Base-by-base conservation (phyloP, 2,888 invertebrate species). In the Euzophera pinguis region DNA sequence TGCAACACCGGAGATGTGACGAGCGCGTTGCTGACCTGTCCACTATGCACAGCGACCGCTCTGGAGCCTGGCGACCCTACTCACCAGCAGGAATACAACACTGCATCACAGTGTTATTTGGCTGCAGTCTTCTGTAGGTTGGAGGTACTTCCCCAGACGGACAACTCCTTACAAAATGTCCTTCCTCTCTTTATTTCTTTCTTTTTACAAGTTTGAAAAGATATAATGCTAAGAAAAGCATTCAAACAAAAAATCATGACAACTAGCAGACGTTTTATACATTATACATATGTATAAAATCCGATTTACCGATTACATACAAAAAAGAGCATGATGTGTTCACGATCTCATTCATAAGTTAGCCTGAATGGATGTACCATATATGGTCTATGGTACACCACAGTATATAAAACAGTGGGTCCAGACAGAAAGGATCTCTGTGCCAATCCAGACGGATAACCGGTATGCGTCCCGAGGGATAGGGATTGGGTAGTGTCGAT, bases 371-470 rank as follows among this genome's bases (percentile, higher is more conserved):
- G 22, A 47, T 14, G 9, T 9, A 12, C 34, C 39, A 16, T 43
- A 49, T 49, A 52, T n/a, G 52, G 45, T 42, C 14, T 8, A 43
- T 68, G 63, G 64, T 56, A 47, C 56, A 54, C 54, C 57, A 62
- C 55, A 47, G 53, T 58, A 57, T 56, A 60, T 52, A 57, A 61
- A 62, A 57, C 56, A 51, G 50, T 55, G 59, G 63, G 56, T 56
- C 57, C 53, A 62, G 71, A 74, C 75, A 78, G 76, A 77, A 79
- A 70, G 75, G 65, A 72, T 69, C 71, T 67, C 70, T 73, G 81
- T 77, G 83, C 84, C 81, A 83, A 84, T 86, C 81, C 78, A 71
- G 66, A 67, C 68, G 67, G 61, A 67, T 57, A 77, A 86, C 85
- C 84, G 84, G 87, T 86, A 75, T 60, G 67, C 73, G 73, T 78